phyloP scores from a whole-genome alignment of 2,797 vertebrate species.

The Crypturellus tataupa region DNA sequence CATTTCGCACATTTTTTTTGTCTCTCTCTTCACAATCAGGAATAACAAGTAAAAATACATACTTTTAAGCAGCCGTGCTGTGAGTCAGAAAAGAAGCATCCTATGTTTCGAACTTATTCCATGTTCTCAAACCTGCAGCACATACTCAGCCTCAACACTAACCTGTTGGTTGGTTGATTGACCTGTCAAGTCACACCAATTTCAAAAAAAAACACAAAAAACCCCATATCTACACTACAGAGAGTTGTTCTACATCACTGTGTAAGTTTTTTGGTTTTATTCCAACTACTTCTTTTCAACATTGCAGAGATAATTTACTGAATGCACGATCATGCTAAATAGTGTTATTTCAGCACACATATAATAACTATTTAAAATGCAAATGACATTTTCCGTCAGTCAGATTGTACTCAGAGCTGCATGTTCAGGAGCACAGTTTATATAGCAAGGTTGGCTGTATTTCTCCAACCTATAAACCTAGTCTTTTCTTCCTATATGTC shows the following conservation, averaged over 20 bases:
- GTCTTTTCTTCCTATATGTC: not conserved
- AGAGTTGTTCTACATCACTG: not conserved
- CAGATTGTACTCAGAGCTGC: not conserved
- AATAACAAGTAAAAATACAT: constrained; percentile 50
- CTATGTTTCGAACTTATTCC: constrained; percentile 57
- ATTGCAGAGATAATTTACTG: not conserved
- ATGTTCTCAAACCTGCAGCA: not conserved
- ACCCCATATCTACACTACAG: not conserved
- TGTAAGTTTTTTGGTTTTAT: not conserved
- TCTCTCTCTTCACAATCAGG: constrained; percentile 42
- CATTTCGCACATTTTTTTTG: constrained; percentile 29
- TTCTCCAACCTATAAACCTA: not conserved
- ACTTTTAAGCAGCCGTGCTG: constrained; percentile 57
- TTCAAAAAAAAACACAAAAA: not conserved
- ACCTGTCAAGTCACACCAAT: not conserved
- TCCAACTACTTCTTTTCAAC: not conserved
- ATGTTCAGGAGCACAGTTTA: not conserved
- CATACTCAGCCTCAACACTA: not conserved
- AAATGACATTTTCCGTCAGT: not conserved
- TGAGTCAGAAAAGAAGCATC: constrained; percentile 37
- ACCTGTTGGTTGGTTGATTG: not conserved
- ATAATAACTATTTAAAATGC: not conserved
- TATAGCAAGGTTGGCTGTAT: not conserved
- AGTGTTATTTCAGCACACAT: not conserved
- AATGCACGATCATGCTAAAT: not conserved